Percentiles rank a stretch among this genome's conserved stretches.
Conservation (phyloP, 2,113 vertebrate genomes). For the Stictonetta naevosa region DNA sequence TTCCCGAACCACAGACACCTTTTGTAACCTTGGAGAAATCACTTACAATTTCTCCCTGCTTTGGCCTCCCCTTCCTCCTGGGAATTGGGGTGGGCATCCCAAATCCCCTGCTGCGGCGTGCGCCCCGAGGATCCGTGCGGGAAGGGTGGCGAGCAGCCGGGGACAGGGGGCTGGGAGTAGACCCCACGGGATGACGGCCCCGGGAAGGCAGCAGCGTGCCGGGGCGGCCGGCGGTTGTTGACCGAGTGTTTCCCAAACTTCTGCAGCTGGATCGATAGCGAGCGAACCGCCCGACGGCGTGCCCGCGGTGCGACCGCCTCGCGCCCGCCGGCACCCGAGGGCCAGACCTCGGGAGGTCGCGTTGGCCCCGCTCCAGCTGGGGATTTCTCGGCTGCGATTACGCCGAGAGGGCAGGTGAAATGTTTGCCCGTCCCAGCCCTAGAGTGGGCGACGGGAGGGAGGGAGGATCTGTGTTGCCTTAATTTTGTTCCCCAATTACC, state of each 20-base stretch:
- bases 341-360: neutral
- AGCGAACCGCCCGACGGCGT: neutral
- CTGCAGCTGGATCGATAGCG: constrained; percentile 14
- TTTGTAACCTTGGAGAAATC: constrained; percentile 58
- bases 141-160: neutral
- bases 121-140: neutral
- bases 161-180: neutral
- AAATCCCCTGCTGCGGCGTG: neutral
- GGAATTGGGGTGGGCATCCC: too few species aligned
- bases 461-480: neutral
- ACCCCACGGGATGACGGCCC: fast-evolving
- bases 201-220: neutral
- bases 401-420: neutral
- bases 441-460: neutral
- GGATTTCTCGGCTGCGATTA: neutral
- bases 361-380: neutral
- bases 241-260: constrained; percentile 54
- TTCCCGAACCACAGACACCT: neutral
- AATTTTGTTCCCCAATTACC: neutral
- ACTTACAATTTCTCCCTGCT: neutral
- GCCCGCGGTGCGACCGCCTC: neutral
- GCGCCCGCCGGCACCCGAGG: fast-evolving
- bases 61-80: neutral
- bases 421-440: neutral
- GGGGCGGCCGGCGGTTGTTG: neutral